phyloP scores from a whole-genome alignment of 2,113 vertebrate genomes.

The Boleophthalmus pectinirostris region DNA sequence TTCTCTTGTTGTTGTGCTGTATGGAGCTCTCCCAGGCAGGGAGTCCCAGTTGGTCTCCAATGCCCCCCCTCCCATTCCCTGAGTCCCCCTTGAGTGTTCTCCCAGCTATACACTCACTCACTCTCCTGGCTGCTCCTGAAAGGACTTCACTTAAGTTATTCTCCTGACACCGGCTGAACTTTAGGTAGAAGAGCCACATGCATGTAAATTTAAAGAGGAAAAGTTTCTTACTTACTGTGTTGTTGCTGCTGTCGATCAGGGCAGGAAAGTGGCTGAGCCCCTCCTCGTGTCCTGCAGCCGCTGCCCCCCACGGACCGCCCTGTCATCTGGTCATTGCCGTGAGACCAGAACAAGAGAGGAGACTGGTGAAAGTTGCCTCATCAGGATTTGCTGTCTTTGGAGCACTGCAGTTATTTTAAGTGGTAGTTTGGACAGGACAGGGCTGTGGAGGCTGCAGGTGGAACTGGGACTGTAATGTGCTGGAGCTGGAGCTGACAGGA shows the following conservation, averaged over 20 bases:
- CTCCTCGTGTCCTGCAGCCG: conserved; percentile 30
- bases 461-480: conserved; percentile 57
- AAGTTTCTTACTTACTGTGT: conserved; percentile 32
- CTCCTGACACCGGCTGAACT: conserved; percentile 13
- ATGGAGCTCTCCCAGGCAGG: conserved; percentile 42
- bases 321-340: conserved; percentile 33
- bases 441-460: conserved; percentile 53
- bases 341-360: conserved; percentile 31
- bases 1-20: conserved; percentile 58
- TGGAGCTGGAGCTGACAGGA: conserved; percentile 43
- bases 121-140: conserved; percentile 47
- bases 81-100: conserved; percentile 63
- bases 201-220: conserved; percentile 10
- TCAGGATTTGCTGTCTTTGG: conserved; percentile 52
- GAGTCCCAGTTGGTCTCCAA: conserved; percentile 71
- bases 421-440: conserved; percentile 26
- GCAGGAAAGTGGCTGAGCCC: conserved; percentile 31
- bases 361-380: conserved; percentile 46
- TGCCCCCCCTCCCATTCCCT: conserved; percentile 42
- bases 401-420: conserved; percentile 48
- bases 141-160: conserved; percentile 33
- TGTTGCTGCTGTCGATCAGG: conserved; percentile 64
- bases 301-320: conserved; percentile 25
- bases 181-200: conserved; percentile 7
- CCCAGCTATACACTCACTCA: conserved; percentile 54